A percentile compares a stretch with the other conserved stretches of the same genome.
Conservation (phyloP, 1,140 invertebrate species). For the Sarcophaga bullata region DNA sequence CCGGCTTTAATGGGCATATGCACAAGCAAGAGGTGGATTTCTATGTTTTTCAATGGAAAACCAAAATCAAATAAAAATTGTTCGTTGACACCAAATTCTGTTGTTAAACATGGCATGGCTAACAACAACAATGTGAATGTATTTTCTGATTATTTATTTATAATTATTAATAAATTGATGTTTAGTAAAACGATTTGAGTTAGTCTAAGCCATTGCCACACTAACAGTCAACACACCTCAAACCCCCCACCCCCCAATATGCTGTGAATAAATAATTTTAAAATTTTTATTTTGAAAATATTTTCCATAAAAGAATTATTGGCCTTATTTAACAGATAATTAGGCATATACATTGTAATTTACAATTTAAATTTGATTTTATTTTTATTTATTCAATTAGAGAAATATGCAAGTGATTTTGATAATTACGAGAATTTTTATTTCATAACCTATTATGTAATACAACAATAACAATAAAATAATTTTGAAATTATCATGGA, state of each 20-base stretch:
- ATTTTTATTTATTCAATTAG: too few relatives aligned
- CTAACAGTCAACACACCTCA: too few relatives aligned
- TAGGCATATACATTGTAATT: too few relatives aligned
- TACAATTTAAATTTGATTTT: too few relatives aligned
- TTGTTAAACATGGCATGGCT: background rate
- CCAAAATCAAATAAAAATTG: constrained; percentile 1
- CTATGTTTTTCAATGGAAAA: background rate
- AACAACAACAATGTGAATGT: background rate
- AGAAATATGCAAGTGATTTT: too few relatives aligned
- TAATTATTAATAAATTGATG: constrained; percentile 8
- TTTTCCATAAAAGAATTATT: background rate
- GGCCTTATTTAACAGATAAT: too few relatives aligned
- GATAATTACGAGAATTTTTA: too few relatives aligned
- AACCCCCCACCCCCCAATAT: too few relatives aligned
- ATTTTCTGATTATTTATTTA: background rate
- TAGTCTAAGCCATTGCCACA: background rate
- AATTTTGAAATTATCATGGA: too few relatives aligned
- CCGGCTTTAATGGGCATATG: background rate
- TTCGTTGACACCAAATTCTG: background rate
- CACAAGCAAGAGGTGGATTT: too few relatives aligned
- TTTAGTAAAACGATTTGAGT: background rate
- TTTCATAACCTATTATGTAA: too few relatives aligned
- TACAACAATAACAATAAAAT: too few relatives aligned
- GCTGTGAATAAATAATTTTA: background rate
- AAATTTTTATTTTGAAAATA: background rate